These are phyloP conservation scores for Dolomedes plantarius DNA, from an alignment of 2,888 invertebrate species.

Conservation along the genomic window DNA sequence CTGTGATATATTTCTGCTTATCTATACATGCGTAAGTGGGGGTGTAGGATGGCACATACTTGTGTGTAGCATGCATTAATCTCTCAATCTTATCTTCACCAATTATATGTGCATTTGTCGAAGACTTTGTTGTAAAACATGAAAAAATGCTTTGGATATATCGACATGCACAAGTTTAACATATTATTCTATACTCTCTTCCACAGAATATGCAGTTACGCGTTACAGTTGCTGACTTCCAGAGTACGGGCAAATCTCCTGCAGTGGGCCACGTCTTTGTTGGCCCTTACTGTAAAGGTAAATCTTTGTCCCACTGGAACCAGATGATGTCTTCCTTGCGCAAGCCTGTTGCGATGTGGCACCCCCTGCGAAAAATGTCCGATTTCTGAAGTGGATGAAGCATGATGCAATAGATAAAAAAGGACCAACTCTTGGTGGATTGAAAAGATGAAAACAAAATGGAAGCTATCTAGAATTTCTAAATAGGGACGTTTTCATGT, in stretches of 20 bases:
- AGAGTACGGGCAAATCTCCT: conserved; percentile 80
- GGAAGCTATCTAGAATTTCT: neutral
- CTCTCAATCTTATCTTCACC: too few relatives aligned
- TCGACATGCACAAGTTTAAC: too few relatives aligned
- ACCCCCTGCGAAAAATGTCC: conserved; percentile 80
- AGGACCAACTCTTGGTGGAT: neutral
- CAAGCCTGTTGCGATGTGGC: conserved; percentile 91
- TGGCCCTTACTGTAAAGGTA: conserved; percentile 85
- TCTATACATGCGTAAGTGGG: too few relatives aligned
- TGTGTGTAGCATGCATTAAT: too few relatives aligned
- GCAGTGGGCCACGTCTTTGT: conserved; percentile 89
- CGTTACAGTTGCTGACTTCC: conserved; percentile 80
- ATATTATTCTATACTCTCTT: too few relatives aligned
- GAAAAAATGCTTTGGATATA: too few relatives aligned
- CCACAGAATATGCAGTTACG: conserved; percentile 86
- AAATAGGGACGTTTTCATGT: too few relatives aligned
- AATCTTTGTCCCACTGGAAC: conserved; percentile 87
- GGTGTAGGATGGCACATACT: too few relatives aligned
- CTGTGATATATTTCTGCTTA: too few relatives aligned
- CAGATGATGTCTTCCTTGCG: conserved; percentile 88
- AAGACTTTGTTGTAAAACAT: too few relatives aligned
- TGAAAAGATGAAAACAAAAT: neutral
- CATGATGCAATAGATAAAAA: neutral
- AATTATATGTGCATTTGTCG: too few relatives aligned
- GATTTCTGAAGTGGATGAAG: conserved; percentile 29